These are phyloP conservation scores for Anas platyrhynchos DNA, from an alignment of 2,113 vertebrate genomes.

Conservation along the genomic window DNA sequence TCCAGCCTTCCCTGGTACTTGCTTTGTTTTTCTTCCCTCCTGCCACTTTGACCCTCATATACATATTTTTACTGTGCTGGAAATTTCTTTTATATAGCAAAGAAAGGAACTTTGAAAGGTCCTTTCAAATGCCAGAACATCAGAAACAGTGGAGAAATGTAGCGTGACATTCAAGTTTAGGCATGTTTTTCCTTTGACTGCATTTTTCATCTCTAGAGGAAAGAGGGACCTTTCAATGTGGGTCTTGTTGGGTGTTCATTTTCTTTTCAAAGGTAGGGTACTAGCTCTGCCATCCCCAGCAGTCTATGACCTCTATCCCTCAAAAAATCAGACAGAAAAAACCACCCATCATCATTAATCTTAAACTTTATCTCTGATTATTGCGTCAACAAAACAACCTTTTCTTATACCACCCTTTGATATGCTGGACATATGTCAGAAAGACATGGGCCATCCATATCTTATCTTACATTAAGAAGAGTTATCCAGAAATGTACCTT, in stretches of 20 bases:
- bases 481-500: conserved; percentile 79
- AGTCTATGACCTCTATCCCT: conserved; percentile 20
- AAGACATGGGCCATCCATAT: conserved; percentile 74
- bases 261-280: conserved; percentile 21
- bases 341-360: conserved; percentile 58
- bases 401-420: conserved; percentile 71
- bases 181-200: conserved; percentile 18
- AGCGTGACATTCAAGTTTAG: conserved; percentile 39
- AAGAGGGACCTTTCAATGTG: conserved; percentile 21
- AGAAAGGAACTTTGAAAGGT: conserved; percentile 20
- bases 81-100: conserved; percentile 12
- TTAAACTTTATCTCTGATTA: conserved; percentile 71
- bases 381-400: conserved; percentile 70
- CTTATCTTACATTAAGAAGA: conserved; percentile 78
- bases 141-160: conserved; percentile 16
- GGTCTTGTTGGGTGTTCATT: conserved; percentile 6
- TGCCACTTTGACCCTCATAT: neutral
- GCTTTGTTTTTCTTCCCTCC: neutral
- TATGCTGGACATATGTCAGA: conserved; percentile 76
- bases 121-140: conserved; percentile 46
- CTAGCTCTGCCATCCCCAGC: conserved; percentile 29
- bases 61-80: neutral
- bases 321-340: conserved; percentile 31
- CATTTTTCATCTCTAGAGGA: conserved; percentile 29
- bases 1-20: neutral